phyloP scores from a whole-genome alignment of 2,888 invertebrate genomes.

The Lacanobia wlatinum region DNA sequence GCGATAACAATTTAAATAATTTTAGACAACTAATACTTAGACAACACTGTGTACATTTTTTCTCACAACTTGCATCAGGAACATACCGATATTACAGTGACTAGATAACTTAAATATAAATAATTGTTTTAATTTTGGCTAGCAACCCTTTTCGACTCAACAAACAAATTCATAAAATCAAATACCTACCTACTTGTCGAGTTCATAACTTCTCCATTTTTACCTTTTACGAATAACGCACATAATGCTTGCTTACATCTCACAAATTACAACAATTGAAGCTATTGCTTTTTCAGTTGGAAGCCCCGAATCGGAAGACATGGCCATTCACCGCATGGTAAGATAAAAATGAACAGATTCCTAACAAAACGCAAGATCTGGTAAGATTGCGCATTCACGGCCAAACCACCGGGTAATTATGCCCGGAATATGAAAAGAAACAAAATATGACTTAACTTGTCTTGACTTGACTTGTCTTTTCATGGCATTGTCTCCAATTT shows the following conservation, averaged over 20 bases:
- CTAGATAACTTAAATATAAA: constrained; percentile 69
- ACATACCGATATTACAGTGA: constrained; percentile 73
- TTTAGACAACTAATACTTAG: constrained; percentile 34
- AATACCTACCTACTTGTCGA: not conserved
- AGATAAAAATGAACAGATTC: not conserved
- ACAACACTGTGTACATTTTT: constrained; percentile 47
- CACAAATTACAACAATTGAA: constrained; percentile 28
- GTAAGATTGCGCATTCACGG: not conserved
- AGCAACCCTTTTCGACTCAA: constrained; percentile 13
- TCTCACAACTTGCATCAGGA: constrained; percentile 78
- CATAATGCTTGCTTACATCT: constrained; percentile 2
- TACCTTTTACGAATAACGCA: not conserved
- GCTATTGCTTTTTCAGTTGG: constrained; percentile 51
- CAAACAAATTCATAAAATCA: not conserved
- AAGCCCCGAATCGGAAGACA: constrained; percentile 53
- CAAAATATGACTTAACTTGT: not conserved
- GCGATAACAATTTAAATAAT: constrained; percentile 34
- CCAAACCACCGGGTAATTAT: not conserved
- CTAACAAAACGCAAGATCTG: not conserved
- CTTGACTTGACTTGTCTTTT: not conserved
- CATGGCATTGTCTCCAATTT: constrained; percentile 16
- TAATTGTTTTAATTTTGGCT: constrained; percentile 59
- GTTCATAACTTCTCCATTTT: not conserved
- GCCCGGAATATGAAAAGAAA: not conserved
- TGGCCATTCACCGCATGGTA: constrained; percentile 6